Evolutionary conservation across 2,797 vertebrate species (phyloP).

Genomic region (Acomys russatus): DNA sequence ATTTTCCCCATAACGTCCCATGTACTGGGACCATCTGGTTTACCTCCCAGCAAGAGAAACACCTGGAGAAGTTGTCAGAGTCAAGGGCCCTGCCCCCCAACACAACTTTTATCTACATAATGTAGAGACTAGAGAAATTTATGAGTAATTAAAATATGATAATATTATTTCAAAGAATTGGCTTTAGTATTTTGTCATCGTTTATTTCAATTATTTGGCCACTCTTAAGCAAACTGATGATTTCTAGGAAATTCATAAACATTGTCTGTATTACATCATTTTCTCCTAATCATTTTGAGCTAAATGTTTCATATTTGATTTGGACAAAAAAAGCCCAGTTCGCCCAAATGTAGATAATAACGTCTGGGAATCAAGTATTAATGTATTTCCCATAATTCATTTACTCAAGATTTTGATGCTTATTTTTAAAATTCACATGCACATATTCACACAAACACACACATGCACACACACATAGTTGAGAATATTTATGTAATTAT

Average conservation of each 20-base stretch:
- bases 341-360: conserved; percentile 72
- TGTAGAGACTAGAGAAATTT: conserved; percentile 61
- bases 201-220: conserved; percentile 71
- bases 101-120: conserved; percentile 46
- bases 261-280: conserved; percentile 77
- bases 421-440: conserved; percentile 53
- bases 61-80: conserved; percentile 24
- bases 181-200: conserved; percentile 48
- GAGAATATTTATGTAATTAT: conserved; percentile 54
- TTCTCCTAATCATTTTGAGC: conserved; percentile 71
- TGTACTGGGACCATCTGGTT: conserved; percentile 53
- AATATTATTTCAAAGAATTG: conserved; percentile 53
- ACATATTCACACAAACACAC: neutral
- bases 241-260: conserved; percentile 67
- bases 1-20: conserved; percentile 60
- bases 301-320: conserved; percentile 79
- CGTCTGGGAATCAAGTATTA: conserved; percentile 65
- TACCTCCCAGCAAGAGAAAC: conserved; percentile 66
- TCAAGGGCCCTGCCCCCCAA: conserved; percentile 26
- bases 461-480: neutral
- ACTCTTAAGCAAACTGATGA: conserved; percentile 76
- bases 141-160: conserved; percentile 65
- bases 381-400: conserved; percentile 53
- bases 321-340: conserved; percentile 38
- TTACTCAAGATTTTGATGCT: conserved; percentile 30